A percentile compares a stretch with the other conserved stretches of the same genome.
Conservation (phyloP, 1,140 invertebrate species). For the Drosophila erecta region DNA sequence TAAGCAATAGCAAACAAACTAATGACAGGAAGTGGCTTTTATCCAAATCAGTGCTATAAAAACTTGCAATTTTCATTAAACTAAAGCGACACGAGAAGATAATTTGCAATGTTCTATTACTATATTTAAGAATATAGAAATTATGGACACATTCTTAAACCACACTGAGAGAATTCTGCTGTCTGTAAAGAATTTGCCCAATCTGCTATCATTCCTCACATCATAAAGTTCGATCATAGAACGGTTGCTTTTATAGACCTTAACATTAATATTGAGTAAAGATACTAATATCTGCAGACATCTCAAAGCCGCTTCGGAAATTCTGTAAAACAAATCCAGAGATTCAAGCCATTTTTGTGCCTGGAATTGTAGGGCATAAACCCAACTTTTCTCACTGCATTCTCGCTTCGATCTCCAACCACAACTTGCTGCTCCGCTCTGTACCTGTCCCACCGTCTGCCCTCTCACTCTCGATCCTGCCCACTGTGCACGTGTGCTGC, state of each 20-base stretch:
- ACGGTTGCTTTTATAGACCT: no score
- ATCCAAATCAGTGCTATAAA: no score
- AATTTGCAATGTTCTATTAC: neutral
- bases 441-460: neutral
- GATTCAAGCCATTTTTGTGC: neutral
- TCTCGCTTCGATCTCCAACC: slow-evolving; percentile 17
- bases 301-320: no score
- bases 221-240: no score
- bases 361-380: no score
- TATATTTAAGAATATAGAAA: neutral
- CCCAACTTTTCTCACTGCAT: slow-evolving; percentile 12
- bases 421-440: slow-evolving; percentile 21
- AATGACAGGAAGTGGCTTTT: neutral
- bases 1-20: neutral
- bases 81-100: neutral
- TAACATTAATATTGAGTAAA: neutral
- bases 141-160: neutral
- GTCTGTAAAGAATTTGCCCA: no score
- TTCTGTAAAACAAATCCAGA: neutral
- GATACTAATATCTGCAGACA: neutral
- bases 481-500: slow-evolving; percentile 51
- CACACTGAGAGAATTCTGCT: neutral
- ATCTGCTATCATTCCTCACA: no score
- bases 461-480: slow-evolving; percentile 9
- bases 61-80: neutral